phyloP scores from a whole-genome alignment of 2,888 invertebrate genomes.

The Iphiclides podalirius region DNA sequence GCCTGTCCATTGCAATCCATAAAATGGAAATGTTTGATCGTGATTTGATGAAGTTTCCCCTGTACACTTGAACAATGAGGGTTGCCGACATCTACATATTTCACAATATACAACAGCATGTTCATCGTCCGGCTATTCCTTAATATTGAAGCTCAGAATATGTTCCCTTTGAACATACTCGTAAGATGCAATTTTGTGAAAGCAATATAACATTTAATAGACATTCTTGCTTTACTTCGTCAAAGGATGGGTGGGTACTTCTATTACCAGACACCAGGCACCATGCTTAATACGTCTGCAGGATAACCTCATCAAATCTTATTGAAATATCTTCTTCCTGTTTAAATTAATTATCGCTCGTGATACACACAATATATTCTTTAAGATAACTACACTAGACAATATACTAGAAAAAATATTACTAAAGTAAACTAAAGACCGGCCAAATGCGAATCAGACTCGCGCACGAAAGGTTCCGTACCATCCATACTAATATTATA shows the following conservation, averaged over 20 bases:
- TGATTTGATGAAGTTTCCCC: no score
- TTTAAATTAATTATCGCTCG: no score
- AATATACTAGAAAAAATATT: no score
- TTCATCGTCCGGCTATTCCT: conserved; percentile 21
- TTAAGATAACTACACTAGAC: no score
- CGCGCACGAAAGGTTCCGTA: no score
- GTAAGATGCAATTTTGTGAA: conserved; percentile 24
- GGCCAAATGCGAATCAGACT: no score
- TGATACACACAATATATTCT: no score
- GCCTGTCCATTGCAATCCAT: no score
- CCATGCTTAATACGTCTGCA: neutral
- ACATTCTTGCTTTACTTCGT: conserved; percentile 25
- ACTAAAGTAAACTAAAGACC: no score
- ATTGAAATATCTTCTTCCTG: conserved; percentile 10
- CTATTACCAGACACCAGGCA: neutral
- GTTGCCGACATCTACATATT: conserved; percentile 4
- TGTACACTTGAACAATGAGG: neutral
- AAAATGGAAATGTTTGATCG: no score
- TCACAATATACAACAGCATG: conserved; percentile 14
- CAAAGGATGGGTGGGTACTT: conserved; percentile 14
- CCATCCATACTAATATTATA: no score
- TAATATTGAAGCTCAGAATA: conserved; percentile 19
- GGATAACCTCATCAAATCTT: conserved; percentile 14
- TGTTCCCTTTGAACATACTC: conserved; percentile 19
- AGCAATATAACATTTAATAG: conserved; percentile 24